Base-by-base conservation (phyloP, 2,113 vertebrate species). In the Eclectus roratus region DNA sequence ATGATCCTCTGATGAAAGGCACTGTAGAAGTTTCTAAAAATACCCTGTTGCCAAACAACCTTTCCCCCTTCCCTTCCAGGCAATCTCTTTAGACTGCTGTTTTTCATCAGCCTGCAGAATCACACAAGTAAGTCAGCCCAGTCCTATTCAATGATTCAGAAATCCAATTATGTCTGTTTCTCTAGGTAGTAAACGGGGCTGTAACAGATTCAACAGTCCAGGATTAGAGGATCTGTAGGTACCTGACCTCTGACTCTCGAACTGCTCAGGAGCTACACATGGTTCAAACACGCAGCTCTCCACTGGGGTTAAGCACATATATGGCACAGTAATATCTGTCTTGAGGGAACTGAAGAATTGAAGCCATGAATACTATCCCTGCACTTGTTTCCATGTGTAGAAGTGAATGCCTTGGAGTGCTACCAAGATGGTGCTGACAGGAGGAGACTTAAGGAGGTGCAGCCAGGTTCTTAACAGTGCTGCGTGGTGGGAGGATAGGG, bases 61-160 rank as follows among this genome's bases (percentile, higher is more conserved):
- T 79, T 89, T 77, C 60, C 55, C 44, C 49, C 28, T 76, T 88
- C 58, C 91, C 86, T 91, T 88, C 64, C 83, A 94, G 77, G 60
- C 91, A 96, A 96, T 92, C 93, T 89, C 96, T 96, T 97, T 78
- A 95, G 56, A 87, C 73, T 81, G 76, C 85, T 77, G 52, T 93
- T 95, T 92, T 84, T 94, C 95, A 97, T 95, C 95, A 86, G 94
- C 70, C 84, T 65, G 63, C 58, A 95, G 96, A 96, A 95, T 95
- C 79, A 92, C 87, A 89, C 84, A 91, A 92, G 95, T 93, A 83
- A 93, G 77, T 89, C 65, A 94, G 69, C 80, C 92, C 80, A 79
- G 86, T 79, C 47, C 93, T 95, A 88, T 79, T 80, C 81, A 95
- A 96, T 68, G 72, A 94, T 95, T 96, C 96, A 95, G 60, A 89